phyloP scores from a whole-genome alignment of 2,797 vertebrate genomes.

The Morus bassanus region DNA sequence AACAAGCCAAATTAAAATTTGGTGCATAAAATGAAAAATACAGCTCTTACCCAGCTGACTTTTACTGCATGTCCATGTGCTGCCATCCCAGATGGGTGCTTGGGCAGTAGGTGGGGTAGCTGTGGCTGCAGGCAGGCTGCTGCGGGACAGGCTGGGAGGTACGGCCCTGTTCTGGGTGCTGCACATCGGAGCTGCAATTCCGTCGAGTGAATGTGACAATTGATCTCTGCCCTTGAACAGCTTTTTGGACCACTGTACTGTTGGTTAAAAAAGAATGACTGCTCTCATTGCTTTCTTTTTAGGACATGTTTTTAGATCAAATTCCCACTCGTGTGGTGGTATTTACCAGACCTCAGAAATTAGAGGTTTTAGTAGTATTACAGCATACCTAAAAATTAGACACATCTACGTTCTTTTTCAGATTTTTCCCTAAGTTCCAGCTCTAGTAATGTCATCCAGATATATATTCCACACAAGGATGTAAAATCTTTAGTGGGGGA shows the following conservation, averaged over 20 bases:
- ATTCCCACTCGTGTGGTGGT: not conserved
- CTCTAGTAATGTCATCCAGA: not conserved
- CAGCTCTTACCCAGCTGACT: accelerated
- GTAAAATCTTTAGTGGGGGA: not conserved
- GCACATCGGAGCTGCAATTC: accelerated
- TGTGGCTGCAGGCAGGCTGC: not conserved
- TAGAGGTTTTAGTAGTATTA: not conserved
- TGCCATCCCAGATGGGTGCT: not conserved
- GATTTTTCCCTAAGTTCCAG: not conserved
- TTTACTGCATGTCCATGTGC: accelerated
- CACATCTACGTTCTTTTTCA: not conserved
- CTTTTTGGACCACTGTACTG: not conserved
- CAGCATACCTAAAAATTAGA: not conserved
- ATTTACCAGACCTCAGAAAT: not conserved
- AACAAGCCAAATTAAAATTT: not conserved
- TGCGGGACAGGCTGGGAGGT: not conserved
- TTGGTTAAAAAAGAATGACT: not conserved
- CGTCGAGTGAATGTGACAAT: accelerated
- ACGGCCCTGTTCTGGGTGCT: accelerated
- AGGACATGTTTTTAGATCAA: not conserved
- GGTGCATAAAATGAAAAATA: not conserved
- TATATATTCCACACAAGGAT: not conserved
- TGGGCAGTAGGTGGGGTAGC: no score
- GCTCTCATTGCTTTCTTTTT: not conserved
- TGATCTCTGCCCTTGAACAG: not conserved